Evolutionary conservation across 2,888 invertebrate species (phyloP).

Genomic region (Caenorhabditis doughertyi): DNA sequence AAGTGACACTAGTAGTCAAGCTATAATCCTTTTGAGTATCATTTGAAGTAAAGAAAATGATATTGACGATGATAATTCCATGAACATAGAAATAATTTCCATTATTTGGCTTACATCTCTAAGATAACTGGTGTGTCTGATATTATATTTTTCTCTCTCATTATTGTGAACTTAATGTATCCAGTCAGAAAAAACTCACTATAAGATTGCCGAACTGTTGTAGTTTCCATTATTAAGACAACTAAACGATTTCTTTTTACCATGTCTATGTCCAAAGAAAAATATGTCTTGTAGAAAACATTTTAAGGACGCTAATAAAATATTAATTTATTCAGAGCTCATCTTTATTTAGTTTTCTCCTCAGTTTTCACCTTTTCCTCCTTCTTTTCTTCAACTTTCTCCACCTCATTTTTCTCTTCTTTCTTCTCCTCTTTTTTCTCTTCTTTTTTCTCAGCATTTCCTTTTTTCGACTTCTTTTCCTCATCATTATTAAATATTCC

Average conservation of each 20-base stretch:
- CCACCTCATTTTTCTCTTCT: constrained; percentile 31
- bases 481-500: constrained; percentile 64
- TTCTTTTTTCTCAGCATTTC: constrained; percentile 8
- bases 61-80: too few species aligned
- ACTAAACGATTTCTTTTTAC: too few species aligned
- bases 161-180: too few species aligned
- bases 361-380: constrained; percentile 2
- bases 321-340: background rate
- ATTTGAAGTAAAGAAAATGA: background rate
- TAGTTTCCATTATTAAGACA: too few species aligned
- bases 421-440: constrained; percentile 36
- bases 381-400: constrained; percentile 25
- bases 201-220: too few species aligned
- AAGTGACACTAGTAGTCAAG: background rate
- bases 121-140: too few species aligned
- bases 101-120: too few species aligned
- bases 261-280: too few species aligned
- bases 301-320: background rate
- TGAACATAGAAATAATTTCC: too few species aligned
- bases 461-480: constrained; percentile 37
- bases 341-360: constrained; percentile 10
- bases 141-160: too few species aligned
- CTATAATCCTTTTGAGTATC: constrained; percentile 8
- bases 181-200: too few species aligned
- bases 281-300: background rate